These are phyloP conservation scores for Neoaliturus tenellus DNA, from an alignment of 2,888 invertebrate species.

Conservation along the genomic window DNA sequence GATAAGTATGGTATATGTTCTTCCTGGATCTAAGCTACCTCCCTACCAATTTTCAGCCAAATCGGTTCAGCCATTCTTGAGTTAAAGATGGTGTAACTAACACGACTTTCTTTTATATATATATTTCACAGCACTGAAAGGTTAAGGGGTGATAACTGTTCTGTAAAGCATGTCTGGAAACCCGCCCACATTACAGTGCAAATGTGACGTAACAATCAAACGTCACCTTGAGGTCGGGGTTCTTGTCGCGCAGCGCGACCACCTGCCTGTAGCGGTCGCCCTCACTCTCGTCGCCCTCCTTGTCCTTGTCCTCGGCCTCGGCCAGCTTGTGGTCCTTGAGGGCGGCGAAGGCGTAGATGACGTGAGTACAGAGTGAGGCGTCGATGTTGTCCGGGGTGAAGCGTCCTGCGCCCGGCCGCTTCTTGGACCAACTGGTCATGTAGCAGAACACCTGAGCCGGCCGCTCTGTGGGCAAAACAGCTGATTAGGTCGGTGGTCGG, in stretches of 20 bases:
- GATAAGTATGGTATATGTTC: too few species aligned
- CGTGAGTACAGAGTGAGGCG: constrained; percentile 92
- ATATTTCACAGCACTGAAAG: too few species aligned
- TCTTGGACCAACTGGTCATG: constrained; percentile 97
- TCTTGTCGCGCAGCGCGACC: constrained; percentile 89
- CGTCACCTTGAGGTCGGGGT: constrained; percentile 90
- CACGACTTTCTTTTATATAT: too few species aligned
- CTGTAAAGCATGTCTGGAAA: too few species aligned
- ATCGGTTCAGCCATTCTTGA: too few species aligned
- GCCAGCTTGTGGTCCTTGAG: constrained; percentile 89
- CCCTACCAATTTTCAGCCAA: too few species aligned
- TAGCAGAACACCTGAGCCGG: constrained; percentile 95
- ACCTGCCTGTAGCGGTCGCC: constrained; percentile 87
- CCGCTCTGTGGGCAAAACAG: constrained; percentile 78
- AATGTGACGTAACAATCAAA: too few species aligned
- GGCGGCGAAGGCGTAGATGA: constrained; percentile 96
- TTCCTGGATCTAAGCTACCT: too few species aligned
- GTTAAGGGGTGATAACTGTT: too few species aligned
- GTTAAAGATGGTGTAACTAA: too few species aligned
- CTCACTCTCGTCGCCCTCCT: constrained; percentile 88
- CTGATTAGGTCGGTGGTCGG: too few species aligned
- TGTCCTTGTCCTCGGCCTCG: constrained; percentile 87
- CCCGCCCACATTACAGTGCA: too few species aligned
- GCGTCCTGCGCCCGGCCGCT: constrained; percentile 91
- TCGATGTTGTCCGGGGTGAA: constrained; percentile 94